These are phyloP conservation scores for Gastrophysa polygoni DNA, from an alignment of 2,888 invertebrate genomes.

Conservation along the genomic window DNA sequence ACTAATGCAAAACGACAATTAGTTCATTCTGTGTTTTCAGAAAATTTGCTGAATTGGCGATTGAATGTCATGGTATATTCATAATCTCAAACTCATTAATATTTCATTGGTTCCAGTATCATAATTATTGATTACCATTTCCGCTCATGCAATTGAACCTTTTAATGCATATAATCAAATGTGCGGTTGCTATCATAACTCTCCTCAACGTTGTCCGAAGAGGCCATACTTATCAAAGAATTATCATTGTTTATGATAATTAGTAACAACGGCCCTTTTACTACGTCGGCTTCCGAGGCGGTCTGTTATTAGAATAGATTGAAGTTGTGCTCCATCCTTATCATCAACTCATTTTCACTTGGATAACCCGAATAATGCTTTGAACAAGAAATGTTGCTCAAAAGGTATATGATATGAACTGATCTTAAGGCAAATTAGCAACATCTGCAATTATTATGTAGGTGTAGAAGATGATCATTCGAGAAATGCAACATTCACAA, in stretches of 20 bases:
- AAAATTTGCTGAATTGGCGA: too few relatives aligned
- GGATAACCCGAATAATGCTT: slow-evolving; percentile 20
- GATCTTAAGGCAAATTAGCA: slow-evolving; percentile 2
- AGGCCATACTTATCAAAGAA: slow-evolving; percentile 20
- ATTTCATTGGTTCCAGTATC: slow-evolving; percentile 8
- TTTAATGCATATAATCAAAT: slow-evolving; percentile 18
- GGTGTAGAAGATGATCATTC: too few relatives aligned
- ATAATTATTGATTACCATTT: slow-evolving; percentile 14
- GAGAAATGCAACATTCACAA: too few relatives aligned
- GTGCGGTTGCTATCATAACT: slow-evolving; percentile 18
- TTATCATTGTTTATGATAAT: slow-evolving; percentile 29
- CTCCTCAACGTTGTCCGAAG: slow-evolving; percentile 15
- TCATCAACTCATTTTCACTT: slow-evolving; percentile 20
- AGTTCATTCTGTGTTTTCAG: too few relatives aligned
- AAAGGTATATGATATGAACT: background rate
- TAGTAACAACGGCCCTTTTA: slow-evolving; percentile 11
- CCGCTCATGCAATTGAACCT: slow-evolving; percentile 16
- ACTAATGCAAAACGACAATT: too few relatives aligned
- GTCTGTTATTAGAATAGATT: slow-evolving; percentile 12
- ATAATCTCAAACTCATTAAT: background rate
- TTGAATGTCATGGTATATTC: background rate
- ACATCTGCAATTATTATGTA: slow-evolving; percentile 2
- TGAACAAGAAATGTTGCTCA: slow-evolving; percentile 25
- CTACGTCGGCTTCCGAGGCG: background rate
- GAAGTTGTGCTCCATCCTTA: slow-evolving; percentile 3